Conservation (phyloP, 2,888 invertebrate genomes). For the Syrista parreyssii region DNA sequence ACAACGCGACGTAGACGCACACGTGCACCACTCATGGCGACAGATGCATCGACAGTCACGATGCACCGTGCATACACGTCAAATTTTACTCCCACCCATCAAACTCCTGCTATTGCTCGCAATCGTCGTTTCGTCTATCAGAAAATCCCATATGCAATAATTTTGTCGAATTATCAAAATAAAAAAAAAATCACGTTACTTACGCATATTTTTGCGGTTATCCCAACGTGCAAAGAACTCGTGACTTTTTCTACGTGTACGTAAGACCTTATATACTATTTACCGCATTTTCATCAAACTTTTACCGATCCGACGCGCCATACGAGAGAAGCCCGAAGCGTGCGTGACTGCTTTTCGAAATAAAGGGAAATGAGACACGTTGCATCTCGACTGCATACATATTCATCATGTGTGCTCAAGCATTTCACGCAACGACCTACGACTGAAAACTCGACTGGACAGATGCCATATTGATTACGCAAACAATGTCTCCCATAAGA, state of each 20-base stretch:
- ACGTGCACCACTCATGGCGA: not conserved
- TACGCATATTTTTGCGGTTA: too few species aligned
- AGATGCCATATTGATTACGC: not conserved
- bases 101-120: too few species aligned
- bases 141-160: too few species aligned
- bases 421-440: not conserved
- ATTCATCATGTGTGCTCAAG: not conserved
- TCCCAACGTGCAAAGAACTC: too few species aligned
- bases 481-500: not conserved
- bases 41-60: not conserved
- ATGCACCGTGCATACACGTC: not conserved
- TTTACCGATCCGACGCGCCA: not conserved
- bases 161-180: too few species aligned
- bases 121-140: too few species aligned
- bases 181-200: too few species aligned
- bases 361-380: not conserved
- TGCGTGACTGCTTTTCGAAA: not conserved
- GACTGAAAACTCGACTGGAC: not conserved
- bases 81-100: not conserved
- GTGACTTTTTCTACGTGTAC: too few species aligned
- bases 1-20: not conserved
- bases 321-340: not conserved
- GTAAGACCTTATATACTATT: too few species aligned
- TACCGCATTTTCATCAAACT: too few species aligned
- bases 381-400: not conserved